These are phyloP conservation scores for Eulithis testata DNA, from an alignment of 2,888 invertebrate genomes.

Conservation along the genomic window DNA sequence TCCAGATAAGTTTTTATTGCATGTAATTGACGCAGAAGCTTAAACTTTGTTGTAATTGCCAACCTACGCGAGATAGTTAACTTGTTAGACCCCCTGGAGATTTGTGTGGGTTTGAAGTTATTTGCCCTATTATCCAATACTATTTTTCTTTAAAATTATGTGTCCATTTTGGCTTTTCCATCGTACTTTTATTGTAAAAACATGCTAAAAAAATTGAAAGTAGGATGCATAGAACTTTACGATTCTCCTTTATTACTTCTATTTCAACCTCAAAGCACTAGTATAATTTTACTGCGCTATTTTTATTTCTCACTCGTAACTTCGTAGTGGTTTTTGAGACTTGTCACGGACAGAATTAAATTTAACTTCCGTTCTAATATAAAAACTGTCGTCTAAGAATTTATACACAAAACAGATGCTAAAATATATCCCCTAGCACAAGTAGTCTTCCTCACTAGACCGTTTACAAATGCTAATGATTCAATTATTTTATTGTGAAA, in stretches of 20 bases:
- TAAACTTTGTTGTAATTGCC: conserved; percentile 19
- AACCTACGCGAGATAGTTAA: conserved; percentile 24
- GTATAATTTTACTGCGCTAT: conserved; percentile 40
- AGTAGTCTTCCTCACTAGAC: conserved; percentile 20
- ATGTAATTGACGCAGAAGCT: no score
- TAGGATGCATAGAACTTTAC: conserved; percentile 11
- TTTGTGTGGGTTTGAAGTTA: conserved; percentile 11
- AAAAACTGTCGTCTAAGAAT: conserved; percentile 53
- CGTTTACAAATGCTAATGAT: conserved; percentile 28
- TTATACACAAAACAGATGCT: conserved; percentile 52
- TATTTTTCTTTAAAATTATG: not conserved
- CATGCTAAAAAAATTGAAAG: not conserved
- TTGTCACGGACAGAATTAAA: conserved; percentile 46
- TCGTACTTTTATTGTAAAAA: no score
- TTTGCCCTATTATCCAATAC: not conserved
- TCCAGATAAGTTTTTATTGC: no score
- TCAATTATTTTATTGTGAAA: conserved; percentile 26
- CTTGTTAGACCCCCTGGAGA: conserved; percentile 20
- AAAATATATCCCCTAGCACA: conserved; percentile 38
- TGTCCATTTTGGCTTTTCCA: not conserved
- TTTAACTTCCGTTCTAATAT: conserved; percentile 48
- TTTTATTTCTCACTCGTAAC: conserved; percentile 44
- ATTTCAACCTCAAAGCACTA: conserved; percentile 38
- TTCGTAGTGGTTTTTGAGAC: conserved; percentile 38
- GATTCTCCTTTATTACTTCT: conserved; percentile 26